Percentiles rank a stretch among this genome's conserved stretches.
Conservation (phyloP, 2,888 invertebrate genomes). For the Cephus sareptanus region DNA sequence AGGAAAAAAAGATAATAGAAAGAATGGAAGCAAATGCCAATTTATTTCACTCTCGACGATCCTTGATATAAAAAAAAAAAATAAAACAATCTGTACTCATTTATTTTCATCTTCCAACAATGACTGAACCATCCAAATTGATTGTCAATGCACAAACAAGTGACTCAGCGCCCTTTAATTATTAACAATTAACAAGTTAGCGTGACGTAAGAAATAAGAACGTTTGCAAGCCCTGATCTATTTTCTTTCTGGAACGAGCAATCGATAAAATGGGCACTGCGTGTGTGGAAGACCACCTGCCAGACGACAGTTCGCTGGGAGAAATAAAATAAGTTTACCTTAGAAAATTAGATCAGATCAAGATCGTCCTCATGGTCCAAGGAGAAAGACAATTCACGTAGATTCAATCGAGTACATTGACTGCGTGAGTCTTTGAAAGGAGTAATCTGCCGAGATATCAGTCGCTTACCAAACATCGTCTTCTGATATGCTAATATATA, state of each 20-base stretch:
- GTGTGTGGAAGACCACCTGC: constrained; percentile 1
- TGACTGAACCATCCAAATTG: background rate
- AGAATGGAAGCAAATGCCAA: background rate
- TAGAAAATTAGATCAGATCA: constrained; percentile 6
- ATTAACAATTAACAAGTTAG: background rate
- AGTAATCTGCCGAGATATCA: background rate
- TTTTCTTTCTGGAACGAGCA: constrained; percentile 41
- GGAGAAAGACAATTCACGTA: background rate
- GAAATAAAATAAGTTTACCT: background rate
- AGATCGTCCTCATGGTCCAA: background rate
- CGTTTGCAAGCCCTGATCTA: constrained; percentile 34
- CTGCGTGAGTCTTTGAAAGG: background rate
- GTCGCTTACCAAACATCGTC: background rate
- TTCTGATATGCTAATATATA: background rate
- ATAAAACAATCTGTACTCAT: background rate
- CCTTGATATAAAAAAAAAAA: background rate
- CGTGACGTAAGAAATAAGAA: background rate
- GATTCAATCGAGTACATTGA: background rate
- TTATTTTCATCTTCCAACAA: background rate
- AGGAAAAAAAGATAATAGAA: background rate
- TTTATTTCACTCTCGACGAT: background rate
- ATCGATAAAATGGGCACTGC: constrained; percentile 31
- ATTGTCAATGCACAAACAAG: background rate
- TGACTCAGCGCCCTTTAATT: background rate
- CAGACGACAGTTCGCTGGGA: background rate